Conservation (phyloP, 37 sponge, comb jelly and placozoan genomes). For the Lycopodina hypogea region DNA sequence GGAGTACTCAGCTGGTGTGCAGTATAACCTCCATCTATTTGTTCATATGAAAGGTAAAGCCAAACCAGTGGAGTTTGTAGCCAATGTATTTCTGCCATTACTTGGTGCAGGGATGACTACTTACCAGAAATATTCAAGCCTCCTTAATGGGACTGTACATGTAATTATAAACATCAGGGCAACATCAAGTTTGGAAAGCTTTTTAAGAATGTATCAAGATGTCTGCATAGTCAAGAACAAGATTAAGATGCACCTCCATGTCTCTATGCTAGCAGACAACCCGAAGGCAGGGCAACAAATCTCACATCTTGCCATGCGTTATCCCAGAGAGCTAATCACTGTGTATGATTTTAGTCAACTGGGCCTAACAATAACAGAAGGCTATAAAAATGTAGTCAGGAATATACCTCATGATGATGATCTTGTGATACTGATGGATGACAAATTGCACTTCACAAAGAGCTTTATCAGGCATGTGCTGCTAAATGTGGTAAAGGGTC, state of each 20-base stretch:
- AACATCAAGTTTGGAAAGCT: neutral
- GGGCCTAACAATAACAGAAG: neutral
- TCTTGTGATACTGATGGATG: conserved; percentile 39
- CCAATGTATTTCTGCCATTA: conserved; percentile 52
- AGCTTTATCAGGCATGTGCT: conserved; percentile 48
- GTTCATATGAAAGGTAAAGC: conserved; percentile 7
- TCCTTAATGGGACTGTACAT: neutral
- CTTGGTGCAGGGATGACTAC: conserved; percentile 42
- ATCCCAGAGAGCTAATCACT: conserved; percentile 16
- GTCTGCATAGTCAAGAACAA: conserved; percentile 16
- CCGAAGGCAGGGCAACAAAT: neutral
- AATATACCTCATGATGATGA: conserved; percentile 9
- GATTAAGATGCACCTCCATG: conserved; percentile 28
- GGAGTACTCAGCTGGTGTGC: conserved; percentile 45
- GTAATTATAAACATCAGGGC: conserved; percentile 18
- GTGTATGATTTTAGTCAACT: neutral
- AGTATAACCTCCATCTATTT: conserved; percentile 40
- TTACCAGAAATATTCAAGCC: neutral
- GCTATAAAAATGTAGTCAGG: conserved; percentile 8
- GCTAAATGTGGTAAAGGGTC: conserved; percentile 29
- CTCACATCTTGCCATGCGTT: neutral
- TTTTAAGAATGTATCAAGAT: conserved; percentile 35
- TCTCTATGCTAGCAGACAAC: conserved; percentile 18
- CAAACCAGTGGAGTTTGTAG: conserved; percentile 20
- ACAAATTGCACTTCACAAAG: conserved; percentile 26